phyloP scores from a whole-genome alignment of 2,113 vertebrate genomes.

The Scalopus aquaticus region DNA sequence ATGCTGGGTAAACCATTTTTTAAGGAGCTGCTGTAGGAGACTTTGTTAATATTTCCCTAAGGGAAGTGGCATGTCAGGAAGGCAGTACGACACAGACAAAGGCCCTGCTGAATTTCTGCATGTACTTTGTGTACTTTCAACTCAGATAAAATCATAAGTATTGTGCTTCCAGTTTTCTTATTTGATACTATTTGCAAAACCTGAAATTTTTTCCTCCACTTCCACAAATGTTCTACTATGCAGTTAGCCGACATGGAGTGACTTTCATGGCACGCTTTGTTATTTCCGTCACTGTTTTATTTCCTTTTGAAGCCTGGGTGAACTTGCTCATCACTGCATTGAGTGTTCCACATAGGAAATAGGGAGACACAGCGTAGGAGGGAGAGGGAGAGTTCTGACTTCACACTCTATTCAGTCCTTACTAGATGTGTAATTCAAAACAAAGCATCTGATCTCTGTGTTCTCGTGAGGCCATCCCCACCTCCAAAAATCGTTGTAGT shows the following conservation, averaged over 20 bases:
- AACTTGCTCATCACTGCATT: background rate
- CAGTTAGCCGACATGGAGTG: background rate
- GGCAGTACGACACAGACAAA: background rate
- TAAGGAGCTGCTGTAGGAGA: background rate
- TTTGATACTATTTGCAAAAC: background rate
- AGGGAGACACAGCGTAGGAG: background rate
- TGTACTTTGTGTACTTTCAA: background rate
- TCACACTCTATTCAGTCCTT: background rate
- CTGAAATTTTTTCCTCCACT: background rate
- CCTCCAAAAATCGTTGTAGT: background rate
- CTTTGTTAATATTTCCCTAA: background rate
- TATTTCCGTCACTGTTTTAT: background rate
- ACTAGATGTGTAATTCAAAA: background rate
- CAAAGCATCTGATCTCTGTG: background rate
- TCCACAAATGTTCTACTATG: background rate
- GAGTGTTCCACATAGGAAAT: background rate
- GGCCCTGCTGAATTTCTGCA: background rate
- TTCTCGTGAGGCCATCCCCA: background rate
- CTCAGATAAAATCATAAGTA: background rate
- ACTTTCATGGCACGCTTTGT: background rate
- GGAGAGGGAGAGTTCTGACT: background rate
- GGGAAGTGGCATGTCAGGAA: background rate
- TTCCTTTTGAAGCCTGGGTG: background rate
- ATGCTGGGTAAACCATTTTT: background rate
- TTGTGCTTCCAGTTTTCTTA: background rate